Percentiles rank a stretch among this genome's conserved stretches.
phyloP scores from a whole-genome alignment of 2,797 vertebrate genomes.

The Mormyrops attenuatus region DNA sequence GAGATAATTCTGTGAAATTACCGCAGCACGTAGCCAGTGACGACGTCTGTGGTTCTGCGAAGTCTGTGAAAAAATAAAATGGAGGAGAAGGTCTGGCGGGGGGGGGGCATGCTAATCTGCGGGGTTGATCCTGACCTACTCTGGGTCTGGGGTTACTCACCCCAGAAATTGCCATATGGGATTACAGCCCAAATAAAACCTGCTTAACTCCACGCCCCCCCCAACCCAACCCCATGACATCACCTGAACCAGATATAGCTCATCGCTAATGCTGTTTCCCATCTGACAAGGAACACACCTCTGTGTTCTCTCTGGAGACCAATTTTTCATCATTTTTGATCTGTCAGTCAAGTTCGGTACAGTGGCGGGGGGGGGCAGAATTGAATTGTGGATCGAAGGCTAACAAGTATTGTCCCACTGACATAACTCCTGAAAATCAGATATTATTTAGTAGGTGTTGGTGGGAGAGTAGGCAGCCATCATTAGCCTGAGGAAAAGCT shows the following conservation, averaged over 20 bases:
- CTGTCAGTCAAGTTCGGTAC: not conserved
- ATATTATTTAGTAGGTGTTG: not conserved
- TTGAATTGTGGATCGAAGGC: not conserved
- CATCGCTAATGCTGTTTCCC: conserved; percentile 36
- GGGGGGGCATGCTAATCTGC: conserved; percentile 60
- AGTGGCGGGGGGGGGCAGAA: not conserved
- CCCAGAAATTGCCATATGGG: conserved; percentile 61
- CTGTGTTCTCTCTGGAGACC: not conserved
- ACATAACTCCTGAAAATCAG: not conserved
- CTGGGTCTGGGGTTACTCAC: conserved; percentile 54
- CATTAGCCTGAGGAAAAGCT: not conserved
- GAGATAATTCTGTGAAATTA: conserved; percentile 43
- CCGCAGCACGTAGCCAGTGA: conserved; percentile 32
- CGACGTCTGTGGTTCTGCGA: conserved; percentile 49
- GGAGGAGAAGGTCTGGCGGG: conserved; percentile 48
- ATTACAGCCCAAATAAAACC: conserved; percentile 87
- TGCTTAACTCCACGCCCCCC: conserved; percentile 70
- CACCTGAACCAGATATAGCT: conserved; percentile 60
- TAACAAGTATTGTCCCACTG: not conserved
- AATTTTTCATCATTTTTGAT: conserved; percentile 7
- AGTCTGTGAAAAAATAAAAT: conserved; percentile 39
- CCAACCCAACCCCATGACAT: conserved; percentile 66
- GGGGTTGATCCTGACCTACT: conserved; percentile 60
- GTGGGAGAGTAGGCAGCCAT: not conserved
- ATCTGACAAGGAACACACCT: conserved; percentile 29